Base-by-base conservation (phyloP, 2,113 vertebrate genomes). In the Prinia subflava region DNA sequence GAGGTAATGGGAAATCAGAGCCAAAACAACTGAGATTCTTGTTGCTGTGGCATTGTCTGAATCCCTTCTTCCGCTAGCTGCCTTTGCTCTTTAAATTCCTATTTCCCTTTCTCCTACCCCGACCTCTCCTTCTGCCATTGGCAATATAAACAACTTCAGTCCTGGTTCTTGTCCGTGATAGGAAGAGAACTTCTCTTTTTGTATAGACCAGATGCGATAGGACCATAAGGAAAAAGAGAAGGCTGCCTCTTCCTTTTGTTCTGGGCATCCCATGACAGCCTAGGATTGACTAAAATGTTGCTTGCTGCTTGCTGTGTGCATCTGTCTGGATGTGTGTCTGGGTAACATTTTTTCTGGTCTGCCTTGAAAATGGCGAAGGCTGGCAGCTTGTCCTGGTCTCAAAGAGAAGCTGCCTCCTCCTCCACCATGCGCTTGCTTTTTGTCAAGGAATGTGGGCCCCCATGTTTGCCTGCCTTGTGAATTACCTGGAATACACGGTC, bases 381-480 rank as follows among this genome's bases (percentile, higher is more conserved):
- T 94, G 86, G 30, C 76, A 83, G 60, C 77, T 96, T 92, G 76
- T 93, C 82, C 44, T 83, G 31, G 60, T 78, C 44, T 90, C 88
- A 74, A 37, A 81, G 60, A 86, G 56, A 93, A 90, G n/a, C 73
- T 90, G 47, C 39, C 25, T 68, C 44, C 28, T 65, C 33, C 56
- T 86, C 44, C 46, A 50, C 33, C 39, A 41, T 31, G 52, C 1
- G 1, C 1, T 4, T 83, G 19, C 25, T 95, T 93, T 95, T 86
- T 90, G 41, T 69, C 68, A 79, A 37, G 73, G 73, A 49, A 78
- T 65, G 41, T 44, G 52, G 74, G 56, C 62, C 73, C n/a, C 31
- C 0, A 15, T 78, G 52, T 64, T 83, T 87, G 76, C 64, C 76
- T 93, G 90, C 41, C 64, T 81, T 35, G 53, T 75, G 88, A 94